Evolutionary conservation across 37 sponge, comb jelly and placozoan species (phyloP), one percentile per base, ranked within the genome.

Genomic region (Beroe forskalii): DNA sequence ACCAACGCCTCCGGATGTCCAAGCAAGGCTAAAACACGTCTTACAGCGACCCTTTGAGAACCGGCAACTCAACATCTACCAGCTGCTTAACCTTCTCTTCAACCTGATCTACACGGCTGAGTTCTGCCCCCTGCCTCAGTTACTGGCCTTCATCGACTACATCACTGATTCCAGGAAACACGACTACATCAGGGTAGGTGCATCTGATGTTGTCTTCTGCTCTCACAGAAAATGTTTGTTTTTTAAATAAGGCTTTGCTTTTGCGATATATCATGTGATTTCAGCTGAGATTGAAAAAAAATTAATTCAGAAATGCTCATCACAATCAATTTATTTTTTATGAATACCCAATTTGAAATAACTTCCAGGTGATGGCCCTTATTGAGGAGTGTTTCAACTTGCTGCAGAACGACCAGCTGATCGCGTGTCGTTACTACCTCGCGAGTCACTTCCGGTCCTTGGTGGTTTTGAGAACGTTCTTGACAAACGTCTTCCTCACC

Each of bases 71-170:
- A 42, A 35, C 30, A 44, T 80, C 86, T 80, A 80, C 86, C 55
- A 41, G 24, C 86, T 80, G 14, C 86, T 80, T 27, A 80, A 17
- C n/a, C 44, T 80, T 4, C 44, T 80, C 55, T 80, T 44, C 55
- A 80, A 80, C 86, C 86, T 80, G 48, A 80, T 44, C 2, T 80
- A 44, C 86, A 80, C 86, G 27, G 40, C 44, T 25, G 55, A 41
- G 55, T 80, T 80, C 27, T n/a, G 0, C 3, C 27, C 86, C n/a
- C 40, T 80, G 48, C 55, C 55, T 0, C 38, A 38, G 30, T 8
- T 80, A 4, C 55, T 80, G 55, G 23, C n/a, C 24, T 80, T 14
- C 24, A 44, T 80, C 3, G 86, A 80, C 8, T 35, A 12, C 1
- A 32, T 36, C 19, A 32, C 72, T 43, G 55, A 80, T 9, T 33